Percentiles rank a stretch among this genome's conserved stretches.
phyloP scores from a whole-genome alignment of 2,888 invertebrate species.

The Pantelozetes paolii region DNA sequence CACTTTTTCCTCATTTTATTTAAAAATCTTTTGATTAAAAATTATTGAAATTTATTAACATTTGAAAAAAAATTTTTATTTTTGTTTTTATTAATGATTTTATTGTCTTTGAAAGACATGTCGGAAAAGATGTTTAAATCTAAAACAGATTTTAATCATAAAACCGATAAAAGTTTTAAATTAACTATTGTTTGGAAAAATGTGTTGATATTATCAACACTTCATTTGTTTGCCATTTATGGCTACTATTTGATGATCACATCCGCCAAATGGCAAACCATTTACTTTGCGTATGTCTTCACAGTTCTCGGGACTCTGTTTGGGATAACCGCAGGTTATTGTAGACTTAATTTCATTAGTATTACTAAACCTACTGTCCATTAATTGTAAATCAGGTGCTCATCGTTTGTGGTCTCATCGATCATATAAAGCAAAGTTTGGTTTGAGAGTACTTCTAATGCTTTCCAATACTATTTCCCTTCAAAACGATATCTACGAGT shows the following conservation, averaged over 20 bases:
- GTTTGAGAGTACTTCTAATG: conserved; percentile 71
- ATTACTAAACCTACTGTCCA: neutral
- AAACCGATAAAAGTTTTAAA: conserved; percentile 1
- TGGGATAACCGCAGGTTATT: conserved; percentile 66
- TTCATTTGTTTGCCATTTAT: conserved; percentile 45
- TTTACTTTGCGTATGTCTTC: conserved; percentile 42
- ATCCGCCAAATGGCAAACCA: conserved; percentile 45
- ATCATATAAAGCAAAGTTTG: conserved; percentile 83
- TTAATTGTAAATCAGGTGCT: conserved; percentile 60
- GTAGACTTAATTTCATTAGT: neutral
- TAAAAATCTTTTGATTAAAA: neutral
- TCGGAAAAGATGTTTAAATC: neutral
- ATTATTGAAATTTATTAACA: neutral
- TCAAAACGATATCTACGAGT: conserved; percentile 46
- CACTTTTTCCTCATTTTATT: too few species aligned
- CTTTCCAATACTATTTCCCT: conserved; percentile 71
- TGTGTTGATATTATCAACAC: conserved; percentile 44
- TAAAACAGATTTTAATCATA: neutral
- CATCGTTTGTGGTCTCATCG: conserved; percentile 91
- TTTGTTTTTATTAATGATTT: too few species aligned
- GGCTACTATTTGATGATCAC: conserved; percentile 44
- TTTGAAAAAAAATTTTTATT: too few species aligned
- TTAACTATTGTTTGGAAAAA: conserved; percentile 46
- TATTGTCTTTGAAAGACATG: too few species aligned
- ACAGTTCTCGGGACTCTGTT: conserved; percentile 53